Base-by-base conservation (phyloP, 2,888 invertebrate genomes). In the Sepioteuthis lessoniana region DNA sequence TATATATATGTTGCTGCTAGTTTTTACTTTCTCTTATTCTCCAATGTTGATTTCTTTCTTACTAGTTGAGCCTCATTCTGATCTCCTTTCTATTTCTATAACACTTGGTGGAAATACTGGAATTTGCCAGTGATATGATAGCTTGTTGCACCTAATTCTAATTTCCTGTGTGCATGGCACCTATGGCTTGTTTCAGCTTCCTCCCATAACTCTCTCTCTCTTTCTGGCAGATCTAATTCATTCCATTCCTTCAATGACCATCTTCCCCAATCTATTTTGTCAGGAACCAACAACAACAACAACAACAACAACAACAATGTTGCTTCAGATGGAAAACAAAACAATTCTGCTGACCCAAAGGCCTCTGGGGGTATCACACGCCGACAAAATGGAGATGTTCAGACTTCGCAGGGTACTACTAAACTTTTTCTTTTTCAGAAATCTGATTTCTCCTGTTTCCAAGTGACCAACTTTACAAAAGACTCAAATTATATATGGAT, bases 251-350 rank as follows among this genome's bases (percentile, higher is more conserved):
- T 76, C 76, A 76, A 76, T 76, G 76, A 76, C n/a, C n/a, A 21
- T 92, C 92, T 92, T 42, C 92, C 92, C 92, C 16, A 47, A 47
- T 92, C 92, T 92, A 92, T 92, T 92, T 92, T 92, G 35, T 92
- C 92, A 92, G 92, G 92, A 42, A 92, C 92, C 92, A 92, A 28
- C 92, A 42, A 21, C 37, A 42, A 28, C 42, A 90, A 90, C 38
- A 90, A 19, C 90, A 37, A 90, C 90, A 37, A 90, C 91, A 42
- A 91, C 91, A 42, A 91, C 91, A 42, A 91, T 46, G 47, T 47
- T 47, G 47, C 92, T 47, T 42, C 42, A 46, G 92, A 92, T 13
- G 47, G 92, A 42, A 92, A 92, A 92, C 92, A 92, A 92, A 92
- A 92, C 92, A 92, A n/a, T 92, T 37, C n/a, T 47, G 47, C 42